Evolutionary conservation across 2,888 invertebrate genomes (phyloP), one percentile per base, ranked within the genome.

Genomic region (Ferdinandea cuprea): DNA sequence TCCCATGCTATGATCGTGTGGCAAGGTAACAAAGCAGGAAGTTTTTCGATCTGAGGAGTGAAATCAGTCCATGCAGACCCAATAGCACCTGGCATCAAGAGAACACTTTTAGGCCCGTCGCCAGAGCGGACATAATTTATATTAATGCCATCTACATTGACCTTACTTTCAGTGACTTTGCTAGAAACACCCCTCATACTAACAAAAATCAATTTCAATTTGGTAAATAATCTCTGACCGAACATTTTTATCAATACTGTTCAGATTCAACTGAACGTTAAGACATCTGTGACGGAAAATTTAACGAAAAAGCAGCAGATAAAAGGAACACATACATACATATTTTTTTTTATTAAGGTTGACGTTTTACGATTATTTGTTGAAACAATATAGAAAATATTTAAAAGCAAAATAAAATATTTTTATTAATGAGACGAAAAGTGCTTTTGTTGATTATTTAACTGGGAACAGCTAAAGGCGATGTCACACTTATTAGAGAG

Each of bases 1-100:
- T 98, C 97, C 95, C 95, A 96, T 0, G 93, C 95, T 15, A 90
- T 88, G 7, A 91, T 87, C 52, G 88, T 89, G 77, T 90, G 86
- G 44, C 88, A 86, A 1, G 89, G 86, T 86, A 91, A 58, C 85
- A 90, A 74, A 89, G 87, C 86, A 87, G 93, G 91, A 5, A 91
- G 50, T 50, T 94, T 92, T 86, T 95, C 93, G 7, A 96, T 92
- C 91, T 96, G 96, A 0, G 95, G 95, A 85, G 93, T 94, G 87
- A 97, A 97, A 89, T 97, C 96, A 0, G 95, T 95, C 94, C 95
- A 95, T 61, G 95, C 94, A 0, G 95, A 93, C 1, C 97, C 97
- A 30, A 97, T 88, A 0, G 96, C 95, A 40, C 97, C 97, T 0
- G 97, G 97, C 88, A 96, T 92, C 76, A 96, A 93, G 3, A 97